A percentile compares a stretch with the other conserved stretches of the same genome.
Evolutionary conservation across 2,113 vertebrate genomes (phyloP).

Genomic region (Silurus meridionalis): DNA sequence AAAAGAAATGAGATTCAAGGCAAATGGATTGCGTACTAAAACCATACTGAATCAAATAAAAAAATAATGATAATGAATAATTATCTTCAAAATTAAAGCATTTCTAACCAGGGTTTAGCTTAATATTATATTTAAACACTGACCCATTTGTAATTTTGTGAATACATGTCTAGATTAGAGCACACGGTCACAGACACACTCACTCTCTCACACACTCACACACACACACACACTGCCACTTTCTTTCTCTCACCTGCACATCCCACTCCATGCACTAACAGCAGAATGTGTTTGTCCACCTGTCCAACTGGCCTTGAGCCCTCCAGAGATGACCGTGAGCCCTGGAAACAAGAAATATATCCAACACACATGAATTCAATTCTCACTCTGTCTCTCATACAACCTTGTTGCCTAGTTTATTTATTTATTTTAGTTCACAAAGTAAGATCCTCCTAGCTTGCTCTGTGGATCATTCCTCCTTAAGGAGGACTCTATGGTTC

Average conservation of each 20-base stretch:
- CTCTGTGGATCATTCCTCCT: slow-evolving; percentile 6
- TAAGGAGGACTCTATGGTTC: slow-evolving; percentile 31
- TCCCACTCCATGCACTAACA: slow-evolving; percentile 92
- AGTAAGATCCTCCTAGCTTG: slow-evolving; percentile 18
- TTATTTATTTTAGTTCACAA: slow-evolving; percentile 16
- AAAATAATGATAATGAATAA: neutral
- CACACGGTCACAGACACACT: neutral
- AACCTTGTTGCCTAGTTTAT: neutral
- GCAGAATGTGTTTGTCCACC: slow-evolving; percentile 93
- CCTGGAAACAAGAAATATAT: slow-evolving; percentile 60
- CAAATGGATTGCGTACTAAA: neutral
- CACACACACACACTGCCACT: neutral
- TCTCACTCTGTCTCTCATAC: neutral
- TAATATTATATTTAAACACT: neutral
- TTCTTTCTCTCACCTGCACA: slow-evolving; percentile 77
- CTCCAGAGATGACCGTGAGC: slow-evolving; percentile 83
- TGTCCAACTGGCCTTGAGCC: slow-evolving; percentile 88
- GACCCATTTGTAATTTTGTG: neutral
- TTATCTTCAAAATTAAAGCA: too few species aligned
- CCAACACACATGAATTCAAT: neutral
- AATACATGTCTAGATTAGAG: neutral
- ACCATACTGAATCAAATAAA: neutral
- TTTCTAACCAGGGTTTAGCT: neutral
- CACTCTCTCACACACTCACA: neutral
- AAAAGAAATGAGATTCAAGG: neutral